Evolutionary conservation across 2,888 invertebrate species (phyloP).

Genomic region (Liodrosophila aerea): DNA sequence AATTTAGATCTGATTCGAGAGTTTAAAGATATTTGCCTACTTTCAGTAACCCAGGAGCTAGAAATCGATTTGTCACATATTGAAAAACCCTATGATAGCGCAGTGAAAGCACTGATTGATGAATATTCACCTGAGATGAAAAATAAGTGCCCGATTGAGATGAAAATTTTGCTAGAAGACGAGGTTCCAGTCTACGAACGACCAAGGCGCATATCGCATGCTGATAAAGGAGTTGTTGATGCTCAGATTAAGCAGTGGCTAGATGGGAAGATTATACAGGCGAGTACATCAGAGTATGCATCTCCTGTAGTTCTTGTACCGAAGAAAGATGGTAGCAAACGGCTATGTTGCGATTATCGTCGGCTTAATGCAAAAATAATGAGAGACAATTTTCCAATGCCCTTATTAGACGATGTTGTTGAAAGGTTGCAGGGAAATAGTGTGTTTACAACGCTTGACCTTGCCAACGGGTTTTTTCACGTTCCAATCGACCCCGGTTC

Average conservation of each 20-base stretch:
- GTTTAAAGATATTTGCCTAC: neutral
- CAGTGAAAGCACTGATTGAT: no score
- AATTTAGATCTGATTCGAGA: neutral
- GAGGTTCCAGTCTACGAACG: neutral
- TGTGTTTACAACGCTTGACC: neutral
- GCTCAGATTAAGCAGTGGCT: neutral
- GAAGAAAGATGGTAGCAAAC: neutral
- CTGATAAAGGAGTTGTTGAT: neutral
- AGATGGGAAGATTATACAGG: neutral
- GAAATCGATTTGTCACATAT: no score
- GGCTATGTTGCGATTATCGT: no score
- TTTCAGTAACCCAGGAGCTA: neutral
- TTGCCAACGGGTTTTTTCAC: slow-evolving; percentile 8
- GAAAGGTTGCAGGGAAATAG: slow-evolving; percentile 2
- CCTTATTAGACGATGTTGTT: neutral
- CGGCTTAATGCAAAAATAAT: no score
- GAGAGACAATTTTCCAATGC: slow-evolving; percentile 1
- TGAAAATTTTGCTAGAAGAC: neutral
- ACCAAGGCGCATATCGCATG: neutral
- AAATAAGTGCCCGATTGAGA: no score
- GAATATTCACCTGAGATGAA: neutral
- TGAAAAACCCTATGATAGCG: no score
- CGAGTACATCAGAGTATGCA: neutral
- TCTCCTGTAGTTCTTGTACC: neutral
- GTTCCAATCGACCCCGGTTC: slow-evolving; percentile 2